Conservation (phyloP, 2,888 invertebrate species). For the Ormyrus labotus region DNA sequence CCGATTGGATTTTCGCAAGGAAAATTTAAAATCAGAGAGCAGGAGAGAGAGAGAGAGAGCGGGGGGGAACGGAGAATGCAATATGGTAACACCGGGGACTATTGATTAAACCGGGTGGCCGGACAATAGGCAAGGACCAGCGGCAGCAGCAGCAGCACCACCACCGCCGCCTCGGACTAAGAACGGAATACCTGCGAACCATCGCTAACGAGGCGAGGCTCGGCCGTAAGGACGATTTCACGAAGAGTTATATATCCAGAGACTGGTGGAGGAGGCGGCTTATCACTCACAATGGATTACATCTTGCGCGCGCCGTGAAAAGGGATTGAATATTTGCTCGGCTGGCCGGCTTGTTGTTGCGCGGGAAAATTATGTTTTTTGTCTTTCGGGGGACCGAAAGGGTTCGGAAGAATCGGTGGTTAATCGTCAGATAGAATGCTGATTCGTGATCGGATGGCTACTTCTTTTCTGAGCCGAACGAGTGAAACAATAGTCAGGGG, state of each 20-base stretch:
- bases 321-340: constrained; percentile 16
- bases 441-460: no score
- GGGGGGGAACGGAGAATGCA: constrained; percentile 1
- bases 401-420: not conserved
- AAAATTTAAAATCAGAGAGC: constrained; percentile 63
- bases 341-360: constrained; percentile 5
- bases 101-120: constrained; percentile 66
- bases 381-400: constrained; percentile 19
- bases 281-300: constrained; percentile 47
- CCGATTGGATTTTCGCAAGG: not conserved
- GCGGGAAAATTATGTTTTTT: constrained; percentile 43
- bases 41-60: constrained; percentile 56
- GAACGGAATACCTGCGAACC: constrained; percentile 60
- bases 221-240: constrained; percentile 33
- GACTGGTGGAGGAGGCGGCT: constrained; percentile 1
- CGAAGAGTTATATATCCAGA: constrained; percentile 17
- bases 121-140: constrained; percentile 64
- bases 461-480: no score
- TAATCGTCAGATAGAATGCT: no score
- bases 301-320: constrained; percentile 30
- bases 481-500: no score
- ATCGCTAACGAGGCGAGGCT: constrained; percentile 38
- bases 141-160: not conserved
- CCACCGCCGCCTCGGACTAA: constrained; percentile 51
- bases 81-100: constrained; percentile 55